Base-by-base conservation (phyloP, 1,140 invertebrate genomes). In the Habropoda laboriosa region DNA sequence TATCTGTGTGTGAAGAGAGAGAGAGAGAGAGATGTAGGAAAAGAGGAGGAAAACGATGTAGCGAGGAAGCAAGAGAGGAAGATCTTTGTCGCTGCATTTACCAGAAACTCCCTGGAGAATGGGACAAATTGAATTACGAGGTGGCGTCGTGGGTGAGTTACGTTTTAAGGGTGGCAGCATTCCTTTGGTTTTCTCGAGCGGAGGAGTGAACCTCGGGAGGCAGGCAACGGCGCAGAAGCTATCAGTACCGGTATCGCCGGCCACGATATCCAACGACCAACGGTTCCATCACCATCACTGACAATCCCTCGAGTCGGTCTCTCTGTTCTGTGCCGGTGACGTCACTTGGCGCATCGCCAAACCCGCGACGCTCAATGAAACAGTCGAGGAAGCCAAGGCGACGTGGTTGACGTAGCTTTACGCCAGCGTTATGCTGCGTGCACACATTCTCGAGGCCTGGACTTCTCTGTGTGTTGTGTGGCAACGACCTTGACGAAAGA, bases 351-450 rank as follows among this genome's bases (percentile, higher is more conserved):
- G 76, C 66, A 32, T 60, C 42, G 87, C 89, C 89, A 91, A n/a
- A 89, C 58, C 77, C 85, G 67, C 63, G 38, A 74, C 86, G 89
- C 88, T 91, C 89, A 91, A 91, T 91, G 90, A 90, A 91, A 90
- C 85, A 79, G 85, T 79, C 78, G 75, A 73, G 32, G 80, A 83
- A 81, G 80, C 80, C 76, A 73, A 80, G 84, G 71, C 74, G 79
- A 79, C 53, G 80, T 58, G 66, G 71, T 73, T 77, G 74, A 58
- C 80, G 85, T 75, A 76, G 76, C 63, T 87, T 88, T 86, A 86
- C 87, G 82, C 67, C 81, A 49, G 53, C 79, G 82, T 86, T 85
- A 86, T 84, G 84, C 76, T 86, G 80, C 86, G 83, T 87, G 80
- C 81, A 82, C 84, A 81, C 58, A 57, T 73, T 61, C n/a, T n/a